These are phyloP conservation scores for Himalopsyche anomala DNA, from an alignment of 2,888 invertebrate genomes.

Conservation along the genomic window DNA sequence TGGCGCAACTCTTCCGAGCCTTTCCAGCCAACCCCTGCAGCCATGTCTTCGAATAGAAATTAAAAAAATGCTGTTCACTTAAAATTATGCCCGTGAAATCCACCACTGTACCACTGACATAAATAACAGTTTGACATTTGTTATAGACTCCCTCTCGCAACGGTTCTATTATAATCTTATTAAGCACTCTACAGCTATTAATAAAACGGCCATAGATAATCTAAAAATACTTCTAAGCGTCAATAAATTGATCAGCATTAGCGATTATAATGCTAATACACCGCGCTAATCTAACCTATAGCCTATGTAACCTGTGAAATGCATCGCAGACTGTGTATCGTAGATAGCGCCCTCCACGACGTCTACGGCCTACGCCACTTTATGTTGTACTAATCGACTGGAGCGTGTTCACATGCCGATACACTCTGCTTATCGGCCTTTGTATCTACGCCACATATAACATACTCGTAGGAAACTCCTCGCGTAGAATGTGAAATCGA, in stretches of 20 bases:
- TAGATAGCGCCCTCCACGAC: background rate
- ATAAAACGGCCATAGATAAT: background rate
- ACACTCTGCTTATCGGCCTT: slow-evolving; percentile 17
- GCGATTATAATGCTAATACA: background rate
- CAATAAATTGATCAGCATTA: slow-evolving; percentile 2
- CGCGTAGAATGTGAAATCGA: slow-evolving; percentile 15
- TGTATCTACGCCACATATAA: background rate
- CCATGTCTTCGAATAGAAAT: too few species aligned
- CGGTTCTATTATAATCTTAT: too few species aligned
- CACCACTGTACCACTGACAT: too few species aligned
- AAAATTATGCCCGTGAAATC: too few species aligned
- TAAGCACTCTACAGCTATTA: too few species aligned
- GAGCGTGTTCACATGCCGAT: slow-evolving; percentile 8
- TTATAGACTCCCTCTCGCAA: too few species aligned
- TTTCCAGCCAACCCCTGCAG: too few species aligned
- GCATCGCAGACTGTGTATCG: background rate
- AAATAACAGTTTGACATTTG: too few species aligned
- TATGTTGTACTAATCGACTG: slow-evolving; percentile 13
- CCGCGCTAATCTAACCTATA: background rate
- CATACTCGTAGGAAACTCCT: background rate
- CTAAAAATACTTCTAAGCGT: background rate
- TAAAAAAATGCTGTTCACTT: too few species aligned
- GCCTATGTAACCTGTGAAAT: background rate
- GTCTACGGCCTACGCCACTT: slow-evolving; percentile 24
- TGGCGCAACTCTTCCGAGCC: too few species aligned